Base-by-base conservation (phyloP, 2,888 invertebrate genomes). In the Dioctria linearis region DNA sequence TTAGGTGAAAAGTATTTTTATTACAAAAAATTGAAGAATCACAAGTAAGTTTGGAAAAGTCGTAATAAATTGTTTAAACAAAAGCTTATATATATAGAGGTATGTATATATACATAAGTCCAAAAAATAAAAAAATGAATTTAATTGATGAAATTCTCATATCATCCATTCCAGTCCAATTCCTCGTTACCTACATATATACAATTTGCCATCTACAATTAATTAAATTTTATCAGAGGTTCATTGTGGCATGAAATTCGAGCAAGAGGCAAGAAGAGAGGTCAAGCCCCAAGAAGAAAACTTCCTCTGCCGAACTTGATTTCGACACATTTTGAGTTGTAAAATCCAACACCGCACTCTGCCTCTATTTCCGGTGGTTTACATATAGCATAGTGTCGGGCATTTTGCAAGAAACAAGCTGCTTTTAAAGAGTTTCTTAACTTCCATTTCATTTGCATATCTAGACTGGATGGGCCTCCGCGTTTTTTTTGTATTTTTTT, bases 301-400 rank as follows among this genome's bases (percentile, higher is more conserved):
- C 49, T 76, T 76, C 76, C 76, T 63, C 63, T 25, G 25, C 25
- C 61, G 49, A 61, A 63, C 46, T 63, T 46, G 49, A 63, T 76
- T 76, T 63, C 61, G 63, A 76, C 76, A 76, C 63, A 63, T 76
- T 76, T 76, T 76, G 61, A 76, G 61, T 76, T 76, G 76, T 63
- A 61, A 63, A 76, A 46, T 46, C 49, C 25, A 61, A 63, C 46
- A 40, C 42, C 59, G 57, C 57, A n/a, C 73, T 73, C 54, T 73
- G 54, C 57, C 69, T 57, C 42, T 73, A 73, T 73, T 73, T 73
- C 73, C 73, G 73, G 73, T 73, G 73, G 54, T 42, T 73, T 57
- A 4, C 73, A 25, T 25, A 25, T 25, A 25, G 25, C 25, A 25
- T 25, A 57, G 73, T 13, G 67, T 42, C 13, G 6, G 42, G 4